Base-by-base conservation (phyloP, 2,888 invertebrate genomes). In the Eupeodes luniger region DNA sequence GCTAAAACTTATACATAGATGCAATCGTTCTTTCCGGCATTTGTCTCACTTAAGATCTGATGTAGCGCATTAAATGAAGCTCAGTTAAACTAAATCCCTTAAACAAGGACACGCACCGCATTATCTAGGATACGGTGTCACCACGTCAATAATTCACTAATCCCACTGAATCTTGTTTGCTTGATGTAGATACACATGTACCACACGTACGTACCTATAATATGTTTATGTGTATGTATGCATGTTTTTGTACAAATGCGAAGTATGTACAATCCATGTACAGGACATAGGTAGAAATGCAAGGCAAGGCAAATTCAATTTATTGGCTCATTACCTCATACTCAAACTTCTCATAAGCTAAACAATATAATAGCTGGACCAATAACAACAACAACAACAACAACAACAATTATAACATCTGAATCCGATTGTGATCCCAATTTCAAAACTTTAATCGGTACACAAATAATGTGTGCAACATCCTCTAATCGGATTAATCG, bases 401-500 rank as follows among this genome's bases (percentile, higher is more conserved):
- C 12, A 66, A 27, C 66, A 64, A 36, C 12, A 61, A 10, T 44
- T n/a, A 66, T 12, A 61, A 44, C 51, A 76, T 64, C 67, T 62
- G 62, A 75, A 76, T 70, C 64, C 70, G 51, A 76, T 72, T 77
- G 81, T 57, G 83, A 79, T 72, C 61, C 79, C 79, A 66, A 55
- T 67, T 44, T 53, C 70, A 70, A 69, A 76, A 70, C 79, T 83
- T 84, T 87, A 87, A 87, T 81, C 87, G 80, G 55, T 74, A 74
- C 80, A 84, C 80, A 87, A 87, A 84, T 80, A 84, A 76, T 77
- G 80, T 77, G 80, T 84, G 76, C 72, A 87, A 77, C 87, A 87
- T 87, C 77, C 84, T 81, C 84, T 87, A 87, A 87, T 84, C 87
- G 80, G 87, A 87, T 87, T 84, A 87, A 84, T 87, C 84, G 87